Percentiles rank a stretch among this genome's conserved stretches.
Conservation (phyloP, 2,797 vertebrate genomes). For the Rachycentron canadum region DNA sequence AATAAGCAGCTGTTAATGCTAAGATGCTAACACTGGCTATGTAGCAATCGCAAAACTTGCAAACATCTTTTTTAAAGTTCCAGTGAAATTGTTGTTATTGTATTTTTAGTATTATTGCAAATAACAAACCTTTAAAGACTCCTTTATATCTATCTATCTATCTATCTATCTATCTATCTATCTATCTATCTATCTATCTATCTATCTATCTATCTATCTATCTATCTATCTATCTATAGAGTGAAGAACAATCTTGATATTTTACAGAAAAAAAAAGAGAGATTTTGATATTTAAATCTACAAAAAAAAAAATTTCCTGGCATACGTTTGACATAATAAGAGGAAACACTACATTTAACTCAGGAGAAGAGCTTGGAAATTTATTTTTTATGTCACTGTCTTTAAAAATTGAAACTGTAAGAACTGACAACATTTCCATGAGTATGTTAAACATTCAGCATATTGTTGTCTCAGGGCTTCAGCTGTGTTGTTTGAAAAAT, state of each 20-base stretch:
- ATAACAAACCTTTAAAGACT: too few species aligned
- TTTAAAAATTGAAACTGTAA: slow-evolving; percentile 41
- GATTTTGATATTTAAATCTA: not conserved
- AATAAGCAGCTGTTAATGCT: too few species aligned
- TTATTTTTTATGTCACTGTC: slow-evolving; percentile 14
- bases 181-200: too few species aligned
- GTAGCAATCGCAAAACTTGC: too few species aligned
- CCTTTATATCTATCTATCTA: too few species aligned
- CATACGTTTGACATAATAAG: not conserved
- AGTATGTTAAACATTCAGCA: slow-evolving; percentile 21
- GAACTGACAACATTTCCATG: not conserved
- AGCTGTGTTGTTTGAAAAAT: not conserved
- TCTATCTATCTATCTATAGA: too few species aligned
- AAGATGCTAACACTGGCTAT: too few species aligned
- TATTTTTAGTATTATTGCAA: too few species aligned
- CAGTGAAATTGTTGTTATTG: too few species aligned
- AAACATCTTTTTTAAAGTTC: not conserved
- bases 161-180: too few species aligned
- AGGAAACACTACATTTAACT: slow-evolving; percentile 17
- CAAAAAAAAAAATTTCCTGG: not conserved
- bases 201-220: too few species aligned
- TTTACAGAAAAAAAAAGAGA: not conserved
- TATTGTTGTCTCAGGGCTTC: slow-evolving; percentile 22
- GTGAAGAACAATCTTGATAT: too few species aligned
- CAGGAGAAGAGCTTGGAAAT: slow-evolving; percentile 15